Conservation (phyloP, 2,113 vertebrate genomes). For the Toxotes jaculatrix region DNA sequence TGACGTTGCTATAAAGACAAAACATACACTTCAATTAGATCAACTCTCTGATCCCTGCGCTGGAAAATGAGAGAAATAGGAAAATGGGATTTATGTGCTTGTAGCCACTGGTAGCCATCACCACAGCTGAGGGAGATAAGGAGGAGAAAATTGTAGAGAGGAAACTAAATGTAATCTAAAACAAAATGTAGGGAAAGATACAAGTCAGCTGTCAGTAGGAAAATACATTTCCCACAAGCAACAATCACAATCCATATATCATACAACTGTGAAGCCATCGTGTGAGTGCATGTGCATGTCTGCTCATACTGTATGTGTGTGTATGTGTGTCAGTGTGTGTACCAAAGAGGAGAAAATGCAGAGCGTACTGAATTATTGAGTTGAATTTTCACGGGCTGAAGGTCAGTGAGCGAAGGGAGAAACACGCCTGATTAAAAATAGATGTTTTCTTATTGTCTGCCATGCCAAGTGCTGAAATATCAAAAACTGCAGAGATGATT, state of each 20-base stretch:
- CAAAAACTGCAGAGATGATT: conserved; percentile 66
- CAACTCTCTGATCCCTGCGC: conserved; percentile 24
- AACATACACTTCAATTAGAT: conserved; percentile 48
- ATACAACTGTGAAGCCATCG: conserved; percentile 30
- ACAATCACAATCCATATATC: conserved; percentile 75
- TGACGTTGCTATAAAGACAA: background rate
- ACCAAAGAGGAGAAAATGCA: conserved; percentile 58
- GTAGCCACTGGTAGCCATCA: background rate
- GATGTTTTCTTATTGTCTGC: conserved; percentile 84
- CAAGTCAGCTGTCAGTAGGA: conserved; percentile 66
- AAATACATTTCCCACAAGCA: conserved; percentile 66
- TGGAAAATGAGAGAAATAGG: conserved; percentile 38
- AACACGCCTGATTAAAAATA: conserved; percentile 84
- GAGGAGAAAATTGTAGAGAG: conserved; percentile 38
- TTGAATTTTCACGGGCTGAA: conserved; percentile 84
- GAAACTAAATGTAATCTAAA: conserved; percentile 57
- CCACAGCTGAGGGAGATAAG: conserved; percentile 49
- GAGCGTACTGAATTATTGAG: conserved; percentile 85
- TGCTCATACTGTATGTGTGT: conserved; percentile 22
- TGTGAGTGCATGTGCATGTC: conserved; percentile 20
- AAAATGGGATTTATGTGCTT: conserved; percentile 39
- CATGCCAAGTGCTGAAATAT: conserved; percentile 69
- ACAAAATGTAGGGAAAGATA: conserved; percentile 56
- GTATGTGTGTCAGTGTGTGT: conserved; percentile 32
- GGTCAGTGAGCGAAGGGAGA: conserved; percentile 78